These are phyloP conservation scores for Aproaerema taeniolella DNA, from an alignment of 2,888 invertebrate species.

Conservation along the genomic window DNA sequence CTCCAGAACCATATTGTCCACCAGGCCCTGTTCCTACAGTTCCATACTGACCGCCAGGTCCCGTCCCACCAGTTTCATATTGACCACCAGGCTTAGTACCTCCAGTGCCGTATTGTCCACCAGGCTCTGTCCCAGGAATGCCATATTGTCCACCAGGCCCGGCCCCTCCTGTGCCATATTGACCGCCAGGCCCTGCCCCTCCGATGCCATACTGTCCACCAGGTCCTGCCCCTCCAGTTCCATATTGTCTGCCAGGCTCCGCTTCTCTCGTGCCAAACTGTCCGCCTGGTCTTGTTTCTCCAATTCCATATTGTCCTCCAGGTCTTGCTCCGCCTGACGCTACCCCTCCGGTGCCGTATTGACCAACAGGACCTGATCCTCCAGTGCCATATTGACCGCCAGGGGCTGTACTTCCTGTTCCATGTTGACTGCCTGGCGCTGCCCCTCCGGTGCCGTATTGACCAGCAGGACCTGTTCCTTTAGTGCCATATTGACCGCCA, in stretches of 20 bases:
- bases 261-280: not conserved
- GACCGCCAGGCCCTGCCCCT: constrained; percentile 16
- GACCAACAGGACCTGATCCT: constrained; percentile 13
- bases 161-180: constrained; percentile 4
- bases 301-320: constrained; percentile 7
- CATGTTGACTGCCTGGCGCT: constrained; percentile 6
- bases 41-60: constrained; percentile 6
- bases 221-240: not conserved
- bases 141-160: constrained; percentile 2
- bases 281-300: not conserved
- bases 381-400: constrained; percentile 16
- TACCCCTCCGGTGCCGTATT: constrained; percentile 12
- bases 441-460: constrained; percentile 10
- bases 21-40: not conserved
- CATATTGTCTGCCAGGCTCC: constrained; percentile 6
- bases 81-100: not conserved
- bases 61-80: not conserved
- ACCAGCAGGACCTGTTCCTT: constrained; percentile 3
- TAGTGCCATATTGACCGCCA: constrained; percentile 15
- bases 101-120: constrained; percentile 7
- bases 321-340: too few relatives aligned
- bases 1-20: constrained; percentile 8
- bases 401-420: not conserved
- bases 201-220: constrained; percentile 8
- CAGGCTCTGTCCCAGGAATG: not conserved